phyloP scores from a whole-genome alignment of 2,797 vertebrate species.

The Meda fulgida region DNA sequence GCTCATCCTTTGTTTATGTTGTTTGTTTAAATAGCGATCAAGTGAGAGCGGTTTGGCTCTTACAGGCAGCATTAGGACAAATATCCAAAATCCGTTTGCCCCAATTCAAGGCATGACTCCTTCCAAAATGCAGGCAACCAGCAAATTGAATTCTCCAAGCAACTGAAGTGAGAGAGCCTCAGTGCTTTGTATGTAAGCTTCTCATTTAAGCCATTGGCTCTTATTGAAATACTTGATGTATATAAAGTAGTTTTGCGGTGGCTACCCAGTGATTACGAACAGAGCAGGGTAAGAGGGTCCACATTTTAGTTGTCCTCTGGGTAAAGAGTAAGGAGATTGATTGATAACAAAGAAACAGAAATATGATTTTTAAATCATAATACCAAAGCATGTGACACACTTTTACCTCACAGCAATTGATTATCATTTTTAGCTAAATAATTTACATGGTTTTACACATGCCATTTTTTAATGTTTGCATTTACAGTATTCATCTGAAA shows the following conservation, averaged over 20 bases:
- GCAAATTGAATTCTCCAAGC: constrained; percentile 67
- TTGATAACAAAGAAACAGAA: background rate
- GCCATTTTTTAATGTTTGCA: too few species aligned
- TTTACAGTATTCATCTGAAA: background rate
- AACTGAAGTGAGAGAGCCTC: constrained; percentile 40
- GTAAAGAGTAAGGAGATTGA: background rate
- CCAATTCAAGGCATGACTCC: constrained; percentile 57
- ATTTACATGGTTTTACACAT: too few species aligned
- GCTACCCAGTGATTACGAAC: constrained; percentile 5
- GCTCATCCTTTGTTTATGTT: constrained; percentile 18
- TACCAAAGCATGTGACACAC: too few species aligned
- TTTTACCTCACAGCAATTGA: too few species aligned
- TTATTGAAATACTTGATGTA: constrained; percentile 28
- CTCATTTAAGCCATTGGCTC: background rate
- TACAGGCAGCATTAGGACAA: constrained; percentile 14
- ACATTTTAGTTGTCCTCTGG: background rate
- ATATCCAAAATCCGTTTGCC: constrained; percentile 61
- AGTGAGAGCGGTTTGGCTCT: background rate
- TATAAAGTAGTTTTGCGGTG: constrained; percentile 7
- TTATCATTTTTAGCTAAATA: too few species aligned
- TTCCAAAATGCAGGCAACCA: constrained; percentile 70
- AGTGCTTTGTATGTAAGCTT: constrained; percentile 24
- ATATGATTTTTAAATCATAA: background rate
- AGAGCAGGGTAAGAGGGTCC: background rate
- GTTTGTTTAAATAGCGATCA: constrained; percentile 1